Evolutionary conservation across 2,113 vertebrate genomes (phyloP).

Genomic region (Cyrtonyx montezumae): DNA sequence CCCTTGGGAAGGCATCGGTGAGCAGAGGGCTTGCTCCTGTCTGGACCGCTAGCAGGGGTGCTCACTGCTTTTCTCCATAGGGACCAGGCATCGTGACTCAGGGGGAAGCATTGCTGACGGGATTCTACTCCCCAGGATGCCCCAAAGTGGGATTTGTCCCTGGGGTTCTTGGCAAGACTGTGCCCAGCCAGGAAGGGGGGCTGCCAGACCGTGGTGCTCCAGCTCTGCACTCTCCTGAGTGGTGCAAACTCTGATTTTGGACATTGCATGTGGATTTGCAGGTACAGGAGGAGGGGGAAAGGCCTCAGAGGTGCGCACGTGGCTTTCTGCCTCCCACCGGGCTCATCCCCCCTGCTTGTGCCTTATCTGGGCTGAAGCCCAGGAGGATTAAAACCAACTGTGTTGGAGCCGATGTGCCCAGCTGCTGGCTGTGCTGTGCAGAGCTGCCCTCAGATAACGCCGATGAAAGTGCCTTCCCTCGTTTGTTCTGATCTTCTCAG

Average conservation of each 20-base stretch:
- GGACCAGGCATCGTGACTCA: neutral
- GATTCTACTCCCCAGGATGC: neutral
- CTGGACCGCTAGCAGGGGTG: neutral
- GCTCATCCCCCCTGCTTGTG: neutral
- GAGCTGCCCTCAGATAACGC: neutral
- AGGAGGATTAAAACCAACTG: slow-evolving; percentile 56
- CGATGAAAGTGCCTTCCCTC: fast-evolving
- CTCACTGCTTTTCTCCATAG: neutral
- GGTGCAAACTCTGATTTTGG: neutral
- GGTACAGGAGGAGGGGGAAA: neutral
- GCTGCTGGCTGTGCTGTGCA: neutral
- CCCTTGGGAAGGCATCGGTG: neutral
- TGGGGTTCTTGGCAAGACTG: neutral
- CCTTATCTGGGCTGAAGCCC: neutral
- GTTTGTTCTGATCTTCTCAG: fast-evolving
- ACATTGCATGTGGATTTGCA: neutral
- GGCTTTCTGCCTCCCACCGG: neutral
- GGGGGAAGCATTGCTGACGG: neutral
- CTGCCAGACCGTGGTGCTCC: fast-evolving
- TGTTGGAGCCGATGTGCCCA: neutral
- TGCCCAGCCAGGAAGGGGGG: neutral
- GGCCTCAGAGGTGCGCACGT: fast-evolving
- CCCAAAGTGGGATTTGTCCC: neutral
- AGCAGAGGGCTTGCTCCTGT: neutral
- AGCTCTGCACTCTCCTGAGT: fast-evolving